A percentile compares a stretch with the other conserved stretches of the same genome.
These are phyloP conservation scores for Amaurobius ferox DNA, from an alignment of 2,888 invertebrate genomes.

Conservation along the genomic window DNA sequence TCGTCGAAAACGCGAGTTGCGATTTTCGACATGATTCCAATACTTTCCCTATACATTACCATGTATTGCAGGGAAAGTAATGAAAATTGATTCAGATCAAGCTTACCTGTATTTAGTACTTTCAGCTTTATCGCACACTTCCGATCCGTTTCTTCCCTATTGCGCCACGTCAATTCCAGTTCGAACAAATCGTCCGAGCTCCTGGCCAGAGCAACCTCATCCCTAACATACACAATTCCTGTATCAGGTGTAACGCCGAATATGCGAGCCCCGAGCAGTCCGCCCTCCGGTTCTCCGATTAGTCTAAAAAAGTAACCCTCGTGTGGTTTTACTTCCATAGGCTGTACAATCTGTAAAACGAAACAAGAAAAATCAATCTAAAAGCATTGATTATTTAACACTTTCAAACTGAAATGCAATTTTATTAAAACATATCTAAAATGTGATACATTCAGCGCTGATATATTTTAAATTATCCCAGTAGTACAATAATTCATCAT, in stretches of 20 bases:
- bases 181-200: conserved; percentile 7
- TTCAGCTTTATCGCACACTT: conserved; percentile 16
- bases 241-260: conserved; percentile 57
- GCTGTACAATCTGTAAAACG: conserved; percentile 28
- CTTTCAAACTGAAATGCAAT: too few species aligned
- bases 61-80: too few species aligned
- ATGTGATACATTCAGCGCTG: too few species aligned
- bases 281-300: conserved; percentile 13
- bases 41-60: too few species aligned
- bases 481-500: too few species aligned
- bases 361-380: too few species aligned
- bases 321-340: conserved; percentile 52
- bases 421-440: too few species aligned
- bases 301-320: conserved; percentile 58
- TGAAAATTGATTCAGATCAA: too few species aligned
- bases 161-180: conserved; percentile 37
- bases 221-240: conserved; percentile 52
- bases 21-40: too few species aligned
- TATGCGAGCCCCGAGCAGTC: background rate
- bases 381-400: too few species aligned
- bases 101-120: conserved; percentile 43
- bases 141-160: conserved; percentile 29
- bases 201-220: conserved; percentile 34
- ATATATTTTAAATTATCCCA: too few species aligned
- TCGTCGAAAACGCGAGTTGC: too few species aligned